A percentile compares a stretch with the other conserved stretches of the same genome.
These are phyloP conservation scores for Hippocampus abdominalis DNA, from an alignment of 2,113 vertebrate species.

Conservation along the genomic window DNA sequence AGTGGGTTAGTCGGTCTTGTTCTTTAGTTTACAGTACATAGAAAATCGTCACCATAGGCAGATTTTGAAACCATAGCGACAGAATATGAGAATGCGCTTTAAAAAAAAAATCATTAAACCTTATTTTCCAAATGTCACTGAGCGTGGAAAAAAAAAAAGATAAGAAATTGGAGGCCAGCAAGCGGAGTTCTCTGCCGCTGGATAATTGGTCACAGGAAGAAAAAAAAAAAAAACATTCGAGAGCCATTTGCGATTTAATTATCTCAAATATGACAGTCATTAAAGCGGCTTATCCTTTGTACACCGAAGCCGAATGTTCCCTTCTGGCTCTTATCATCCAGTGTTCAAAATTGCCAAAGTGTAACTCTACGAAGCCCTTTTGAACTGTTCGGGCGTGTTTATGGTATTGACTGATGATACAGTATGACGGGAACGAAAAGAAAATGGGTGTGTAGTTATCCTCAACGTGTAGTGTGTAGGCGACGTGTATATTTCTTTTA, in stretches of 20 bases:
- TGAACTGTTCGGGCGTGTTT: neutral
- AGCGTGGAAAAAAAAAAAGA: neutral
- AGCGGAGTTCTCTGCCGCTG: slow-evolving; percentile 3
- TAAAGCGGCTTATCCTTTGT: slow-evolving; percentile 21
- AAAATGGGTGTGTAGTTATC: neutral
- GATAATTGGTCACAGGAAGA: neutral
- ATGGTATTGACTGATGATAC: slow-evolving; percentile 5
- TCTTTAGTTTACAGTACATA: neutral
- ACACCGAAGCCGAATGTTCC: slow-evolving; percentile 3
- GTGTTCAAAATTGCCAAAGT: neutral
- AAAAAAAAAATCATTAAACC: slow-evolving; percentile 20
- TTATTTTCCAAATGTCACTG: slow-evolving; percentile 29
- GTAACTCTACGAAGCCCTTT: slow-evolving; percentile 3
- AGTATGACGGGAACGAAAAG: neutral
- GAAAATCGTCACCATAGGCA: too few species aligned
- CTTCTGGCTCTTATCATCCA: neutral
- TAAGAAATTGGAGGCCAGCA: neutral
- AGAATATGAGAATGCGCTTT: neutral
- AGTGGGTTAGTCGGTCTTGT: neutral
- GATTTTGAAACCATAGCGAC: neutral
- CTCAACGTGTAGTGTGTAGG: neutral
- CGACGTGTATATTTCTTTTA: neutral
- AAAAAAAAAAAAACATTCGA: neutral
- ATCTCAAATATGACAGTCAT: slow-evolving; percentile 30
- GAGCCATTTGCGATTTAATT: slow-evolving; percentile 25